Base-by-base conservation (phyloP, 1,140 invertebrate genomes). In the Goniozus legneri region DNA sequence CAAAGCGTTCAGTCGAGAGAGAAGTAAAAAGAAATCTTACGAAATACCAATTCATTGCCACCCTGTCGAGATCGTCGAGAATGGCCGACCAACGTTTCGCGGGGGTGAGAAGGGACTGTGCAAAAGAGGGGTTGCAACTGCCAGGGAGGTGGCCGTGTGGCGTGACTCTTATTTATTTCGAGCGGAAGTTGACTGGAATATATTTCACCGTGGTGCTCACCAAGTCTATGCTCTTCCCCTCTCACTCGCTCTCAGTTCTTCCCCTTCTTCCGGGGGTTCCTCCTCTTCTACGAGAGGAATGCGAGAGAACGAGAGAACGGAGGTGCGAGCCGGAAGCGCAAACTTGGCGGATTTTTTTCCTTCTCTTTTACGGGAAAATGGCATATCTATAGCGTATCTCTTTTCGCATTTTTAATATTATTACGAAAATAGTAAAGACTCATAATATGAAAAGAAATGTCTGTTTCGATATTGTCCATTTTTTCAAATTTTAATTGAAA, bases 161-260 rank as follows among this genome's bases (percentile, higher is more conserved):
- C 67, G 71, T 72, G 73, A 74, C 70, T 75, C 56, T 76, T 76
- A 76, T 76, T 76, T 76, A 75, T 76, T 71, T 76, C 66, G 60
- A 73, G 48, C 74, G 74, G 74, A 76, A 76, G 67, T 71, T 67
- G 65, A 72, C 65, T 67, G 67, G 69, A 74, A 75, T 74, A 76
- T 76, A 76, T 76, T 73, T 75, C 60, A 64, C 65, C 63, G 55
- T 52, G 59, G 60, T 45, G 55, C 57, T 41, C 64, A 58, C 60
- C 53, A n/a, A n/a, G n/a, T n/a, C n/a, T n/a, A n/a, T n/a, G n/a
- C n/a, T n/a, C n/a, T n/a, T n/a, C n/a, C 45, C 52, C 52, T 22
- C 35, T 18, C 39, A 27, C 15, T 24, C 38, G 14, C 12, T 19
- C n/a, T 16, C 18, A 33, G 31, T 52, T 41, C 44, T 49, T 44